Percentiles rank a stretch among this genome's conserved stretches.
These are phyloP conservation scores for Dromius quadrimaculatus DNA, from an alignment of 2,888 invertebrate species.

Conservation along the genomic window DNA sequence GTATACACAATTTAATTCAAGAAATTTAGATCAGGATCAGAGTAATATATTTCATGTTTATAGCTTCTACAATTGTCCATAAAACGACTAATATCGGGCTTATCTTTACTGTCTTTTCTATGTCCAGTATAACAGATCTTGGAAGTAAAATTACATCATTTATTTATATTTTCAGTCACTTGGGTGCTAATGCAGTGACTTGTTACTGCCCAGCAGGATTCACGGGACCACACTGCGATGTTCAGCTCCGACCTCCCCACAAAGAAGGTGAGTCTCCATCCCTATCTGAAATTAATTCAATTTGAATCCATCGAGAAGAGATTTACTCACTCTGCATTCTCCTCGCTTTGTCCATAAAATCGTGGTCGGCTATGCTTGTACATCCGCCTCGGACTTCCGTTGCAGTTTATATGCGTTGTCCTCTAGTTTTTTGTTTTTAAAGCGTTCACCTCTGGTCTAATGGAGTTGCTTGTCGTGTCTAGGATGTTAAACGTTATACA, in stretches of 20 bases:
- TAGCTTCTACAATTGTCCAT: not conserved
- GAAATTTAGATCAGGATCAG: not conserved
- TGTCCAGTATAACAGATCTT: not conserved
- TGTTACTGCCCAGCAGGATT: conserved; percentile 37
- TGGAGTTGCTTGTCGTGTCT: conserved; percentile 23
- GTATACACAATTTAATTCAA: not conserved
- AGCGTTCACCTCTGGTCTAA: conserved; percentile 19
- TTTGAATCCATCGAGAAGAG: too few species aligned
- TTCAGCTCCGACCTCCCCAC: not conserved
- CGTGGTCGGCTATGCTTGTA: not conserved
- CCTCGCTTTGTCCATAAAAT: not conserved
- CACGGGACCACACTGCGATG: conserved; percentile 30
- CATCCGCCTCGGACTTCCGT: not conserved
- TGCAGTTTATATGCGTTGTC: not conserved
- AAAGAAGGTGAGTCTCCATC: conserved; percentile 24
- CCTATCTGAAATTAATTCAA: too few species aligned
- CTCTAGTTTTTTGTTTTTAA: not conserved
- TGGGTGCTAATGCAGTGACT: conserved; percentile 37
- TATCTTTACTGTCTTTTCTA: too few species aligned
- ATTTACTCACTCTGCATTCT: too few species aligned
- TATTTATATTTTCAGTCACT: conserved; percentile 23
- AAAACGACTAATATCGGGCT: too few species aligned
- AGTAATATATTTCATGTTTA: conserved; percentile 7
- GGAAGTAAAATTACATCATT: not conserved
- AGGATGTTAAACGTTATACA: conserved; percentile 30